phyloP scores from a whole-genome alignment of 2,113 vertebrate genomes.

The Herpailurus yagouaroundi region DNA sequence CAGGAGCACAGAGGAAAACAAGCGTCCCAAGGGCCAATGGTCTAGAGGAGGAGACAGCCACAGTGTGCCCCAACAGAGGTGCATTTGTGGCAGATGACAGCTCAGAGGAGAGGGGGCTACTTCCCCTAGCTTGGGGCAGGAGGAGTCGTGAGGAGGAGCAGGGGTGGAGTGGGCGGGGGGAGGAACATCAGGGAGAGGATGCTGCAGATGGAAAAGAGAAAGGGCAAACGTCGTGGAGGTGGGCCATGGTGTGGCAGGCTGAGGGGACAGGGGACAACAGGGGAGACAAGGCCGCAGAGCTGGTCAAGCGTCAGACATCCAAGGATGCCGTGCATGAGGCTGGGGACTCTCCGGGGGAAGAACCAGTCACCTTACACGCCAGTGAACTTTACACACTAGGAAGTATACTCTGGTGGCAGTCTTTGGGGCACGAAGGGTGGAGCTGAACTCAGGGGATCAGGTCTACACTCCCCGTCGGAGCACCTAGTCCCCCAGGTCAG shows the following conservation, averaged over 20 bases:
- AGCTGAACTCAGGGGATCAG: not conserved
- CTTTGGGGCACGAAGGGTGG: not conserved
- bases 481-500: not conserved
- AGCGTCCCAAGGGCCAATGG: not conserved
- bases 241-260: not conserved
- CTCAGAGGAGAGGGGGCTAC: not conserved
- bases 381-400: not conserved
- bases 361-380: not conserved
- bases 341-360: not conserved
- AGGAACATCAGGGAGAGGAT: not conserved
- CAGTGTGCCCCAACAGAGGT: accelerated
- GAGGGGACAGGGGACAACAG: not conserved
- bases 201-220: not conserved
- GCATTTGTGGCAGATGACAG: not conserved
- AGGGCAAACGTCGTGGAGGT: not conserved
- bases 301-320: accelerated
- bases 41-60: not conserved
- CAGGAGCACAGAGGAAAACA: not conserved
- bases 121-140: not conserved
- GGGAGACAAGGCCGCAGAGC: not conserved
- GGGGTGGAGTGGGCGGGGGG: no score
- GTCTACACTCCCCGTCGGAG: accelerated
- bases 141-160: not conserved
- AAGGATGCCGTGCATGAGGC: not conserved
- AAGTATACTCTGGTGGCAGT: not conserved